These are phyloP conservation scores for Silurus asotus DNA, from an alignment of 2,113 vertebrate species.

Conservation along the genomic window DNA sequence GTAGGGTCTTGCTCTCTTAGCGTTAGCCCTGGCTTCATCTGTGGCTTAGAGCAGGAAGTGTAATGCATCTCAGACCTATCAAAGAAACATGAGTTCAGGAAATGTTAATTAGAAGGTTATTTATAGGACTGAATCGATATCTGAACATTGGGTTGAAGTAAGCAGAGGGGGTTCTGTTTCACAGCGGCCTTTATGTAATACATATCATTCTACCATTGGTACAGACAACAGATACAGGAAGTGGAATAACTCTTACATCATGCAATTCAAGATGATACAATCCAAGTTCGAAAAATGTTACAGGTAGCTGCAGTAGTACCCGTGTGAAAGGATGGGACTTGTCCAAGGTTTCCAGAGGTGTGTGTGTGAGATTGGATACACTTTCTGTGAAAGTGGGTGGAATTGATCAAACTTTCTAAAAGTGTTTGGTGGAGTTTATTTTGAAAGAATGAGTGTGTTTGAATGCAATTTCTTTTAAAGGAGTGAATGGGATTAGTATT, in stretches of 20 bases:
- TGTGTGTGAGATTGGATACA: background rate
- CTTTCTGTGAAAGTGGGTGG: background rate
- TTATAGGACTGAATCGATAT: constrained; percentile 3
- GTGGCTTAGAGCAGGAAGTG: constrained; percentile 13
- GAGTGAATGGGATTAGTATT: background rate
- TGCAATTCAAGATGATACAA: background rate
- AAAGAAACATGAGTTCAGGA: constrained; percentile 8
- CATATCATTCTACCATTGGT: background rate
- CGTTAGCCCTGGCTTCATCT: background rate
- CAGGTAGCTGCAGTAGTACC: background rate
- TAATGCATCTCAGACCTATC: constrained; percentile 7
- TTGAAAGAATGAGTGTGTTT: background rate
- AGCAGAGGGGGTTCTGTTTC: background rate
- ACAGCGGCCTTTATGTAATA: background rate
- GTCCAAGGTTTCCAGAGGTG: background rate
- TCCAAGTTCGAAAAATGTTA: background rate
- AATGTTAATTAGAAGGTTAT: constrained; percentile 21
- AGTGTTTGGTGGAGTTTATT: background rate
- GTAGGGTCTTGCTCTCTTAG: constrained; percentile 25
- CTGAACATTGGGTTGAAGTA: background rate
- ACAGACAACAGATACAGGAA: background rate
- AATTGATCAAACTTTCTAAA: background rate
- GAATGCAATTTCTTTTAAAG: background rate
- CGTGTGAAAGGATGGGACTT: background rate
- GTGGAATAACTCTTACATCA: background rate